A percentile compares a stretch with the other conserved stretches of the same genome.
phyloP scores from a whole-genome alignment of 2,888 invertebrate genomes.

The Camptogramma bilineatum region DNA sequence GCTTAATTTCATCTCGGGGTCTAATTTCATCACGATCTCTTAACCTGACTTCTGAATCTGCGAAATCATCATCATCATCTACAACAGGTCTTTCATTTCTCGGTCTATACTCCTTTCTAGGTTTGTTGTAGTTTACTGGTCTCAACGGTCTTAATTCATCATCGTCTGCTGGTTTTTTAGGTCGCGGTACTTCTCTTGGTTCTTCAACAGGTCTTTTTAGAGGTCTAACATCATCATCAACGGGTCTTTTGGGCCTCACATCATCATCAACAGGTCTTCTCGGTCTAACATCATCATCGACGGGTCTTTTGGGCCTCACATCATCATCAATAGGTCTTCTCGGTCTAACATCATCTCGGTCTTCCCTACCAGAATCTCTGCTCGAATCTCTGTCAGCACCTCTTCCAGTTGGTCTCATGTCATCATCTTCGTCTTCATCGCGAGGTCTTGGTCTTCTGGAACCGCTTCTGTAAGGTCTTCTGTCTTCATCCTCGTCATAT shows the following conservation, averaged over 20 bases:
- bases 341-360: constrained; percentile 55
- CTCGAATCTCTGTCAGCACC: constrained; percentile 58
- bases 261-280: constrained; percentile 43
- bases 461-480: constrained; percentile 60
- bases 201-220: constrained; percentile 19
- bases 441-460: constrained; percentile 63
- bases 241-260: constrained; percentile 33
- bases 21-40: constrained; percentile 50
- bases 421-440: constrained; percentile 67
- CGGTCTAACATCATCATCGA: constrained; percentile 51
- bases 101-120: constrained; percentile 48
- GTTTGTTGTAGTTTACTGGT: constrained; percentile 43
- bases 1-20: constrained; percentile 47
- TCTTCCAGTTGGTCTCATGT: constrained; percentile 49
- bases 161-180: constrained; percentile 40
- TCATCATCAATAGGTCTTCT: constrained; percentile 43
- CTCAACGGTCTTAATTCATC: constrained; percentile 61
- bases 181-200: constrained; percentile 6
- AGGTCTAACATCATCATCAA: constrained; percentile 38
- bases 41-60: constrained; percentile 45
- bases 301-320: constrained; percentile 33
- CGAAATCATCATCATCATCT: constrained; percentile 11
- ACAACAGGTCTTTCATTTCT: constrained; percentile 45
- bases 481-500: constrained; percentile 71
- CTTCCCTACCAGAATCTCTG: constrained; percentile 66